phyloP scores from a whole-genome alignment of 2,113 vertebrate species.

The Zapornia atra region DNA sequence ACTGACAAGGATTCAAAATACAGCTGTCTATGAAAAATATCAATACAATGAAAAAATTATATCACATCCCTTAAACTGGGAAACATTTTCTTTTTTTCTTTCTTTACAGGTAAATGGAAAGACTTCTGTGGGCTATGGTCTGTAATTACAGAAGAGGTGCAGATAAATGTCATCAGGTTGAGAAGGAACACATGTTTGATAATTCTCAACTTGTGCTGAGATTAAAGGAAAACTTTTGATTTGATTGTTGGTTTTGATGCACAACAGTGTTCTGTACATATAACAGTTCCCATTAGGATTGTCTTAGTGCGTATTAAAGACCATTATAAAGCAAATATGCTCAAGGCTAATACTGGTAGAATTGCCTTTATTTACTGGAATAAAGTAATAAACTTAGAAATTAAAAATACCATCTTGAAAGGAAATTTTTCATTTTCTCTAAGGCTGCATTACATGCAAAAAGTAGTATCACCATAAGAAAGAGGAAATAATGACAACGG shows the following conservation, averaged over 20 bases:
- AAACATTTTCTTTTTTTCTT: not conserved
- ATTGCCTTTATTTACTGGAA: not conserved
- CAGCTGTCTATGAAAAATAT: not conserved
- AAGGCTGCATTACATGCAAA: not conserved
- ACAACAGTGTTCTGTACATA: not conserved
- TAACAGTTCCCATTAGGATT: not conserved
- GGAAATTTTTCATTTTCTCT: not conserved
- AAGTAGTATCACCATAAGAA: not conserved
- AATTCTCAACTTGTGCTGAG: not conserved
- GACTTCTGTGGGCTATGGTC: not conserved
- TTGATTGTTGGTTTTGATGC: not conserved
- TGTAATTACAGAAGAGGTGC: not conserved
- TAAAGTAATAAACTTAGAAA: not conserved
- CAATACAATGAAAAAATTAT: not conserved
- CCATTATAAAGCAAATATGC: not conserved
- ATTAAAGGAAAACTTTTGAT: not conserved
- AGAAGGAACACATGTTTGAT: not conserved
- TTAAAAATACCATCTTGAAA: not conserved
- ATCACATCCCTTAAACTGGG: not conserved
- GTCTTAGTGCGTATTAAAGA: not conserved
- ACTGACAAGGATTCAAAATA: not conserved
- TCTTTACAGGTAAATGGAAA: not conserved
- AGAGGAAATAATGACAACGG: not conserved
- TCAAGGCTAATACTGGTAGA: not conserved
- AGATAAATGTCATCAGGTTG: not conserved